Percentiles rank a stretch among this genome's conserved stretches.
These are phyloP conservation scores for Amblyopsis hoosieri DNA, from an alignment of 2,797 vertebrate species.

Conservation along the genomic window DNA sequence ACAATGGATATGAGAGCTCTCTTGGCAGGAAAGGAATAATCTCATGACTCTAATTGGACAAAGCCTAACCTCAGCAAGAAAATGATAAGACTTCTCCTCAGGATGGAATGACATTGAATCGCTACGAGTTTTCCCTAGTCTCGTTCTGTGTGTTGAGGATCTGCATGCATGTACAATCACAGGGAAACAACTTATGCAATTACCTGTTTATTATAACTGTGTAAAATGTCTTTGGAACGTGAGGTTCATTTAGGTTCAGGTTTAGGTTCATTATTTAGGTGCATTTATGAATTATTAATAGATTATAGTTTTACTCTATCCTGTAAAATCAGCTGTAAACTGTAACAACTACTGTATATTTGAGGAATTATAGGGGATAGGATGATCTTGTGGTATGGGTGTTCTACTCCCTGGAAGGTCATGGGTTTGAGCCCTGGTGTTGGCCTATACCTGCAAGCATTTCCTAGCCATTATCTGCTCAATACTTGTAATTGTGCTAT, in stretches of 20 bases:
- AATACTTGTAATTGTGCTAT: too few relatives aligned
- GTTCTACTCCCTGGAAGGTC: too few relatives aligned
- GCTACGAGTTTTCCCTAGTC: conserved; percentile 1
- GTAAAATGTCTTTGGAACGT: conserved; percentile 3
- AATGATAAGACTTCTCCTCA: conserved; percentile 18
- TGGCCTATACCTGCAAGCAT: too few relatives aligned
- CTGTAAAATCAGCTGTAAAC: too few relatives aligned
- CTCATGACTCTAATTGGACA: conserved; percentile 59
- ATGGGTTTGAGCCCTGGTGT: too few relatives aligned
- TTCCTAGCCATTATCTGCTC: too few relatives aligned
- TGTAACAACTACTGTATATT: too few relatives aligned
- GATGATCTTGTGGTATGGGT: neutral
- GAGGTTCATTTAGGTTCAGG: too few relatives aligned
- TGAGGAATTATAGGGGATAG: too few relatives aligned
- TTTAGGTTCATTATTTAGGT: too few relatives aligned
- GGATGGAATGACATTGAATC: conserved; percentile 27
- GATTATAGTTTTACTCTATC: too few relatives aligned
- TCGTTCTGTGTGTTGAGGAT: conserved; percentile 4
- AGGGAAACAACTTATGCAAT: conserved; percentile 11
- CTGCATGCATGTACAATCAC: neutral
- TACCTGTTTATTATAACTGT: neutral
- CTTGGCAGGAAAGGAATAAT: conserved; percentile 41
- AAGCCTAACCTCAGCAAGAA: conserved; percentile 31
- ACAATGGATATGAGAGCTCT: conserved; percentile 52
- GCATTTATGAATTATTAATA: too few relatives aligned